Conservation (phyloP, 64 coral and sea anemone genomes). For the Exaiptasia diaphana region DNA sequence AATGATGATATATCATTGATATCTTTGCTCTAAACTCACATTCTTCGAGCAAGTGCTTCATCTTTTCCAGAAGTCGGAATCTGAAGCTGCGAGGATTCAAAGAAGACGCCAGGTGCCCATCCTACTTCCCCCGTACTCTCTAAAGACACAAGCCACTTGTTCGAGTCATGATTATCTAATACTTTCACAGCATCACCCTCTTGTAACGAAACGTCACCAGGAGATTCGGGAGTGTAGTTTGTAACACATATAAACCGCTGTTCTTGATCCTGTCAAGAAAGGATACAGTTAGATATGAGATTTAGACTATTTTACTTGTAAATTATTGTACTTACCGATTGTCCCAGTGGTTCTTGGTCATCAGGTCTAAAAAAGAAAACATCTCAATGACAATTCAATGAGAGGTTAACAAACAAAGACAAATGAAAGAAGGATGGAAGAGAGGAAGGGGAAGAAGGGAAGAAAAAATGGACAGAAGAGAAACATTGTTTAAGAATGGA, state of each 20-base stretch:
- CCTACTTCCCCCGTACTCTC: conserved; percentile 69
- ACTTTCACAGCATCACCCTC: conserved; percentile 73
- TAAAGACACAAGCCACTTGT: conserved; percentile 61
- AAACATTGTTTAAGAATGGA: no score
- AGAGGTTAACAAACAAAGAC: no score
- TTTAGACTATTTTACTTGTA: not conserved
- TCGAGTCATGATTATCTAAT: conserved; percentile 52
- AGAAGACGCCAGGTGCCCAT: conserved; percentile 66
- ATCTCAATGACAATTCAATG: no score
- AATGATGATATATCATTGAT: no score
- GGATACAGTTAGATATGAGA: not conserved
- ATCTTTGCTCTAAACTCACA: no score
- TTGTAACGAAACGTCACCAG: conserved; percentile 61
- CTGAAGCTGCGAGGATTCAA: not conserved
- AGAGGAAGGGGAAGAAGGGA: no score
- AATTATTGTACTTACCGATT: not conserved
- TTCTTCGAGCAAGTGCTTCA: conserved; percentile 75
- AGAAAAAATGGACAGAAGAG: no score
- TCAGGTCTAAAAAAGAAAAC: not conserved
- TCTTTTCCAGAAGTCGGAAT: conserved; percentile 1
- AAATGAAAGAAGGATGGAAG: no score
- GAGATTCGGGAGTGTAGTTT: conserved; percentile 57
- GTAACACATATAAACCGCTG: conserved; percentile 51
- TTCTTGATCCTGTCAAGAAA: conserved; percentile 22
- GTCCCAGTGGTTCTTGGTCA: not conserved